Evolutionary conservation across 2,113 vertebrate species (phyloP).

Genomic region (Nerophis ophidion): DNA sequence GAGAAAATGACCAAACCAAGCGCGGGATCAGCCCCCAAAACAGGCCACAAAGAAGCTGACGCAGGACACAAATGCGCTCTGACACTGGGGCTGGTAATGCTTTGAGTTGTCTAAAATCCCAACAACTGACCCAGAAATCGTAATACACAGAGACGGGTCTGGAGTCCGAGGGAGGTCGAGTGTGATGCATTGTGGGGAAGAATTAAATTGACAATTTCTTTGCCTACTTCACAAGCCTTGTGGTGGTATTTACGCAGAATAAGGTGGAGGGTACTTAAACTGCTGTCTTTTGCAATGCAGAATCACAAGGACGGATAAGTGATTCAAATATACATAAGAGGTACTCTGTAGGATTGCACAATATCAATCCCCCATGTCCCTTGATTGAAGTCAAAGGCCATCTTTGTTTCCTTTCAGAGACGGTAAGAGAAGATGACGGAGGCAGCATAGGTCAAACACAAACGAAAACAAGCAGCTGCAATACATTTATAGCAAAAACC

Average conservation of each 20-base stretch:
- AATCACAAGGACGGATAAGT: constrained; percentile 15
- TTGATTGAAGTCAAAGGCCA: constrained; percentile 32
- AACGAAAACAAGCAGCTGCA: constrained; percentile 54
- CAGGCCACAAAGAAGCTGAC: constrained; percentile 25
- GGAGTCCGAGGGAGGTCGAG: constrained; percentile 21
- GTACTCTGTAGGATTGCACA: constrained; percentile 16
- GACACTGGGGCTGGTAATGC: constrained; percentile 56
- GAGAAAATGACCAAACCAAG: constrained; percentile 32
- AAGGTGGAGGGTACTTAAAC: constrained; percentile 16
- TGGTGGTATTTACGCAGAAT: constrained; percentile 28
- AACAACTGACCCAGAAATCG: constrained; percentile 69
- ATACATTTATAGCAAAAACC: constrained; percentile 51
- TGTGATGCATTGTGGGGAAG: constrained; percentile 42
- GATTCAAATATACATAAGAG: constrained; percentile 22
- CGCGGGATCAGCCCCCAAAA: constrained; percentile 26
- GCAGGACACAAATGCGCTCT: constrained; percentile 55
- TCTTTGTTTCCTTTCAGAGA: constrained; percentile 18
- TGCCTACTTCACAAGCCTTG: constrained; percentile 29
- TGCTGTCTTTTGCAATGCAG: constrained; percentile 17
- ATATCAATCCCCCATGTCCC: constrained; percentile 23
- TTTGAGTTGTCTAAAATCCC: constrained; percentile 60
- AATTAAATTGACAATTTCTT: constrained; percentile 40
- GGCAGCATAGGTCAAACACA: constrained; percentile 42
- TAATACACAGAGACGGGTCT: constrained; percentile 25
- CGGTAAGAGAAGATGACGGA: constrained; percentile 3